Evolutionary conservation across 2,797 vertebrate genomes (phyloP), one percentile per base, ranked within the genome.

Genomic region (Arnoldichthys spilopterus): DNA sequence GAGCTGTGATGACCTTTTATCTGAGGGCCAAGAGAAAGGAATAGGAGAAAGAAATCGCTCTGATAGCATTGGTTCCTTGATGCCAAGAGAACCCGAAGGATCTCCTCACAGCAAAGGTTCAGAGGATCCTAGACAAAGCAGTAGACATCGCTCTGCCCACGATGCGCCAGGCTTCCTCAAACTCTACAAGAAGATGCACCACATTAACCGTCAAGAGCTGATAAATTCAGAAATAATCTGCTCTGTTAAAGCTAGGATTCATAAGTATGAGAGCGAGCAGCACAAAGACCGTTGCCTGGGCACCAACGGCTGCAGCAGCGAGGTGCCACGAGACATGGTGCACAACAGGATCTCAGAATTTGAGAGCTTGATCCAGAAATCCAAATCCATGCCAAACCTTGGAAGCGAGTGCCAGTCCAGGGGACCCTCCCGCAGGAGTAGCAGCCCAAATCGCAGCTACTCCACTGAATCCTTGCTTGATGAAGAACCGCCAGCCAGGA

Each of bases 141-240:
- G 58, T 43, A 92, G 90, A 63, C 92, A 93, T 76, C 88, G 92
- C 78, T 90, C 92, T 0, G 93, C 94, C 1, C 95, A 95, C 0
- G 88, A 94, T n/a, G 87, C 92, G 20, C 94, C 94, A 0, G 95
- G 94, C 3, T 96, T 96, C 88, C 91, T 96, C 3, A 95, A 95
- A 85, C 87, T 96, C 86, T 96, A 96, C 87, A 95, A 91, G 80
- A 95, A 94, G 74, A 96, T 96, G 96, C 96, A 96, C 77, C 94
- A 94, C 75, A 96, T 96, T 68, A 95, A 96, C 85, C 94, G 95
- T 28, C 91, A 95, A 80, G 95, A 95, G 62, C 84, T 96, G 87
- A 89, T 95, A 86, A 94, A 83, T 32, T 92, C 95, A 0, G 93
- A 94, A 62, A 92, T 95, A 24, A 95, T 96, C 34, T 96, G 95